These are phyloP conservation scores for Abrostola triplasia DNA, from an alignment of 2,888 invertebrate genomes.

Conservation along the genomic window DNA sequence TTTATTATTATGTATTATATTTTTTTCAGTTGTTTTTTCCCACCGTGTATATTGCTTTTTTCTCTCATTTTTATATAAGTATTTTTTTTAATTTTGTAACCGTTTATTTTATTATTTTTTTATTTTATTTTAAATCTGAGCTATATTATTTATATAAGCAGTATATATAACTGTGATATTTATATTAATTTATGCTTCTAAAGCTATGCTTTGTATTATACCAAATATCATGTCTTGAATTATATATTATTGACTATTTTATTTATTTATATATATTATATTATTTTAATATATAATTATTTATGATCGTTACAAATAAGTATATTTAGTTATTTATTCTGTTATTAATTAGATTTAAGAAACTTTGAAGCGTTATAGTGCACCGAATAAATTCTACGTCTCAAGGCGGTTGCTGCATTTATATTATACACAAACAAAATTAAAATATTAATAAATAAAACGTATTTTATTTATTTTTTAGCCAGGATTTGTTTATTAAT, in stretches of 20 bases:
- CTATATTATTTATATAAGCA: slow-evolving; percentile 56
- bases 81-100: too few species aligned
- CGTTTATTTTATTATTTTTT: slow-evolving; percentile 15
- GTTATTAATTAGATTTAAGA: slow-evolving; percentile 28
- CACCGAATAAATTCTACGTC: too few species aligned
- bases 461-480: too few species aligned
- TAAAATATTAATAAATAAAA: too few species aligned
- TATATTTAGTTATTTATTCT: slow-evolving; percentile 15
- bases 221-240: slow-evolving; percentile 46
- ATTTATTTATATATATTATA: neutral
- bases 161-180: slow-evolving; percentile 81
- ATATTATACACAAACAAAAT: too few species aligned
- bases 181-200: slow-evolving; percentile 41
- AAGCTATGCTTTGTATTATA: slow-evolving; percentile 49
- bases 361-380: slow-evolving; percentile 17
- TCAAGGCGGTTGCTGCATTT: too few species aligned
- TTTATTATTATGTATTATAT: neutral
- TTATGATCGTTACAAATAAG: slow-evolving; percentile 6
- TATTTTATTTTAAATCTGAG: slow-evolving; percentile 13
- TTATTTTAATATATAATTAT: neutral
- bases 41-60: slow-evolving; percentile 28
- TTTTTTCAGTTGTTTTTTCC: slow-evolving; percentile 22
- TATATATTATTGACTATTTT: slow-evolving; percentile 25
- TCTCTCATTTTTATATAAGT: neutral
- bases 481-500: too few species aligned